Base-by-base conservation (phyloP, 1,140 invertebrate genomes). In the Zeugodacus cucurbitae region DNA sequence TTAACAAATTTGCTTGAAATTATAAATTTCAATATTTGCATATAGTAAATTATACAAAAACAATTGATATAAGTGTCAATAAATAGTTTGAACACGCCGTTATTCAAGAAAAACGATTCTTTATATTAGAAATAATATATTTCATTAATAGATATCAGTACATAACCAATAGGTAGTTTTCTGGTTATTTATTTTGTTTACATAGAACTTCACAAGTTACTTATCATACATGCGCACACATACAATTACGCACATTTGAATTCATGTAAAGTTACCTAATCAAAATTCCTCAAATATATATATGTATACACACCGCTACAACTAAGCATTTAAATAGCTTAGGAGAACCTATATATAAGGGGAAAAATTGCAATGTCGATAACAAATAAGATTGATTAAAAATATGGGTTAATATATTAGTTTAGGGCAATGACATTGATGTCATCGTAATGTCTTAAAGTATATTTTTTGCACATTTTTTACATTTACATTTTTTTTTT, bases 121-220 rank as follows among this genome's bases (percentile, higher is more conserved):
- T 48, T 48, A 48, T 48, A 48, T 48, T n/a, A 74, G n/a, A 88
- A 10, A 88, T 74, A 32, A 64, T 88, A 86, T 62, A 88, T 87
- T 86, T 32, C 44, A 29, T 48, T 20, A 58, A 54, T 59, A 54
- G 88, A 86, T 91, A 59, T 58, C 86, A 34, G 48, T 34, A 26
- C 14, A 5, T 54, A n/a, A 37, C 7, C 6, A 59, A 11, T 17
- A 59, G 6, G 20, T 59, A 20, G 8, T 5, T 26, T 59, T 4
- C 58, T n/a, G 58, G 48, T 54, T 54, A 54, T 7, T 54, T 54
- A 54, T 59, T 22, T 6, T 59, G n/a, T n/a, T n/a, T 59, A n/a
- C 58, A 59, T 22, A 59, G 7, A 48, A 11, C 10, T 48, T 48
- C 0, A 48, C 11, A 48, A 48, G n/a, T n/a, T 11, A 48, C 11